These are phyloP conservation scores for Falco biarmicus DNA, from an alignment of 2,797 vertebrate species.

Conservation along the genomic window DNA sequence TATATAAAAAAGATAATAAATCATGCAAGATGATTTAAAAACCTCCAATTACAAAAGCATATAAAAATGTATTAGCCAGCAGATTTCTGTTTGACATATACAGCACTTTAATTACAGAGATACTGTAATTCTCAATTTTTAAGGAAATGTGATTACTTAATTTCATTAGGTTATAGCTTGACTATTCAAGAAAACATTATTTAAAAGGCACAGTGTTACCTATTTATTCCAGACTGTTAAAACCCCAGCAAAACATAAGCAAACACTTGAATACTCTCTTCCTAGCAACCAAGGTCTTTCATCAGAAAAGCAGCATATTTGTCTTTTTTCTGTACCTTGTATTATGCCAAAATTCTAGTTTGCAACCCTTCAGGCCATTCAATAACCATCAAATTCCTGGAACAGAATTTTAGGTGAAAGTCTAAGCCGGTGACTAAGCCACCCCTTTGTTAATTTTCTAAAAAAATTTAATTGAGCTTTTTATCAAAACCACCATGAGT, in stretches of 20 bases:
- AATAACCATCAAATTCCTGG: neutral
- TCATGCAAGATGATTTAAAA: neutral
- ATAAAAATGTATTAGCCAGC: neutral
- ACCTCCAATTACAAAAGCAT: neutral
- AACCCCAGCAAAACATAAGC: constrained; percentile 17
- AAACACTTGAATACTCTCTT: constrained; percentile 54
- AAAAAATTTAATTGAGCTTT: neutral
- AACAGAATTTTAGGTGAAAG: neutral
- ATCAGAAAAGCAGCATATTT: neutral
- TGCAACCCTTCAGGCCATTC: neutral
- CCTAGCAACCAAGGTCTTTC: constrained; percentile 76
- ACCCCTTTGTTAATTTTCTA: neutral
- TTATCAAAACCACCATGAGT: neutral
- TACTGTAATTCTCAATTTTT: neutral
- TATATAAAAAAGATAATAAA: no score
- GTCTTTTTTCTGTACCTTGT: neutral
- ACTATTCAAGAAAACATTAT: neutral
- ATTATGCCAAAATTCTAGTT: neutral
- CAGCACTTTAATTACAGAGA: neutral
- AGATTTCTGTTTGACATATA: neutral
- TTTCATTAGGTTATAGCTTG: constrained; percentile 13
- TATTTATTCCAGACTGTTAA: constrained; percentile 42
- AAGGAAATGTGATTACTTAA: constrained; percentile 20
- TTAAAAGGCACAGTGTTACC: constrained; percentile 11
- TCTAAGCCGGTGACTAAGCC: neutral